Percentiles rank a stretch among this genome's conserved stretches.
These are phyloP conservation scores for Himalopsyche kuldschensis DNA, from an alignment of 2,888 invertebrate species.

Conservation along the genomic window DNA sequence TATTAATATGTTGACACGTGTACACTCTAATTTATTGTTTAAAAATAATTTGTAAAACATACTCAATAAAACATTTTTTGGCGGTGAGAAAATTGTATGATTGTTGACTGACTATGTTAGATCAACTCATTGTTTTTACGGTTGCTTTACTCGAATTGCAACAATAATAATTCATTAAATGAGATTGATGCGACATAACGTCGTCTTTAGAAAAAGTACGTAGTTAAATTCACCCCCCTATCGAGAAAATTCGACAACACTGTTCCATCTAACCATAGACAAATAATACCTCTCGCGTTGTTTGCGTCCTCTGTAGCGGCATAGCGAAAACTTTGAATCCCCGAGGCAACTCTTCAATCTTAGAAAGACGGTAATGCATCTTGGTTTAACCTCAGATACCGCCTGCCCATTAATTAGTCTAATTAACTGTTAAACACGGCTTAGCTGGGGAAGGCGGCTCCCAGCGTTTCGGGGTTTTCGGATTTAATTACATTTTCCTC, in stretches of 20 bases:
- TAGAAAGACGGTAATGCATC: slow-evolving; percentile 25
- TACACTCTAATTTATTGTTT: too few relatives aligned
- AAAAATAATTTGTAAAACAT: too few relatives aligned
- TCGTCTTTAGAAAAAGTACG: too few relatives aligned
- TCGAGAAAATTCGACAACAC: background rate
- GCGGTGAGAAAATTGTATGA: too few relatives aligned
- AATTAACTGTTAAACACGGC: slow-evolving; percentile 38
- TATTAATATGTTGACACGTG: too few relatives aligned
- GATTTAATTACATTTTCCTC: slow-evolving; percentile 10
- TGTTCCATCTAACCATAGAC: background rate
- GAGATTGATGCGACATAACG: too few relatives aligned
- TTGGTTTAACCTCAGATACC: slow-evolving; percentile 27
- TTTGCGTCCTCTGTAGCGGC: background rate
- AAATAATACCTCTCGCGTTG: background rate
- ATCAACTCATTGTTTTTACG: too few relatives aligned
- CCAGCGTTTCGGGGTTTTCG: slow-evolving; percentile 1
- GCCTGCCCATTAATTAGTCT: slow-evolving; percentile 35
- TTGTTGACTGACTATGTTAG: too few relatives aligned
- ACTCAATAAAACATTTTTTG: too few relatives aligned
- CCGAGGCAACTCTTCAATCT: slow-evolving; percentile 5
- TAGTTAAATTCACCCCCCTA: background rate
- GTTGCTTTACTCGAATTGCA: too few relatives aligned
- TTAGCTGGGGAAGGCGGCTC: slow-evolving; percentile 19
- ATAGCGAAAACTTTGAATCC: background rate
- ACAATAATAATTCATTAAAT: too few relatives aligned